phyloP scores from a whole-genome alignment of 2,888 invertebrate species.

The Dryococelus australis region DNA sequence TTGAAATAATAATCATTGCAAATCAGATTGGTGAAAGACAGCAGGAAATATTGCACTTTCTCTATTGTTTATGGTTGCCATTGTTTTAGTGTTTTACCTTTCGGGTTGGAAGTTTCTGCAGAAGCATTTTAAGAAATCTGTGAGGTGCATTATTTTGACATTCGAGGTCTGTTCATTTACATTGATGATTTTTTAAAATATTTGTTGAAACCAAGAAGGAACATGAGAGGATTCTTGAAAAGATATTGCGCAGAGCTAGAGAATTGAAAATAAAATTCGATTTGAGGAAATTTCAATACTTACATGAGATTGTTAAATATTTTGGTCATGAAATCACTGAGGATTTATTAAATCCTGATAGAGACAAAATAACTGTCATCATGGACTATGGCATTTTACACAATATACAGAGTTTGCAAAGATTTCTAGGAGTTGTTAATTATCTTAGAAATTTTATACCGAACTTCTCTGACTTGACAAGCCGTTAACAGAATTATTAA shows the following conservation, averaged over 20 bases:
- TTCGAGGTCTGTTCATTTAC: neutral
- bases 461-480: neutral
- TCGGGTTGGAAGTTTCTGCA: neutral
- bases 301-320: neutral
- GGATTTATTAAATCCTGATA: neutral
- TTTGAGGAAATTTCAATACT: neutral
- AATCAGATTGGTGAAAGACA: neutral
- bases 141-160: neutral
- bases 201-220: neutral
- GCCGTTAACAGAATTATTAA: neutral
- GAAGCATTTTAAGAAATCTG: neutral
- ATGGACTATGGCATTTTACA: neutral
- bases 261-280: neutral
- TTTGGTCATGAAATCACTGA: neutral
- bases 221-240: neutral
- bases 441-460: neutral
- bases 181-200: neutral
- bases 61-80: neutral
- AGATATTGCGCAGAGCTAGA: neutral
- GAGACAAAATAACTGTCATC: neutral
- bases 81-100: neutral
- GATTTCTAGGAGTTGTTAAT: neutral
- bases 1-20: neutral
- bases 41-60: neutral
- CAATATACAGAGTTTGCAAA: neutral